Base-by-base conservation (phyloP, 2,113 vertebrate species). In the Spea multiplicata region DNA sequence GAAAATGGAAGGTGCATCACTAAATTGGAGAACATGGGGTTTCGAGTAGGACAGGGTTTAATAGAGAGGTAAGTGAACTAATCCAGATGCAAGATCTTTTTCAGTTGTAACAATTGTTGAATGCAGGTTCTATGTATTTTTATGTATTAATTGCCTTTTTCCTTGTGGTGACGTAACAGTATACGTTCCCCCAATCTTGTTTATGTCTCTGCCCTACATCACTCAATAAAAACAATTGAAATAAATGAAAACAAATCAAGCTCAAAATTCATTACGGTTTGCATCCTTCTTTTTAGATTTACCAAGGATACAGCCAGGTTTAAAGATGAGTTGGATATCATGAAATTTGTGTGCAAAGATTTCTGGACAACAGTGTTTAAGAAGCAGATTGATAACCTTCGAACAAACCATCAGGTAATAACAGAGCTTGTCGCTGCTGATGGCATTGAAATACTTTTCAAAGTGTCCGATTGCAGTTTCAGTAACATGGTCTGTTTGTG, bases 331-430 rank as follows among this genome's bases (percentile, higher is more conserved):
- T 90, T 98, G 84, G 96, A 98, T 85, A 90, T 97, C 83, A 96
- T 98, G 96, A 98, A 98, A 85, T 98, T 98, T 84, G 92, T 98
- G 87, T 98, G 96, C 85, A 98, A 98, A 90, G 96, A 97, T 84
- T 98, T 97, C 84, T 98, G 96, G 96, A 98, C 96, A 78, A 93
- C 93, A 44, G 94, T 96, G 70, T 98, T 98, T 90, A 98, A 94
- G 89, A 97, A 98, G 84, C 96, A 98, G 84, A 98, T 98, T 17
- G 95, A 97, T 89, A 98, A 96, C 84, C 91, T 98, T 71, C 91
- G 96, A 85, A 98, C 95, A 76, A 97, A 98, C 84, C 96, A 97
- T 87, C 95, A 98, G 94, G 96, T 97, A 88, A 75, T 83, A 64
- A 48, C 5, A 74, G 71, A 81, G 30, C 30, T 30, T 30, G 30